Evolutionary conservation across 2,888 invertebrate species (phyloP), one percentile per base, ranked within the genome.

Genomic region (Sinodicranocentrus sp.): DNA sequence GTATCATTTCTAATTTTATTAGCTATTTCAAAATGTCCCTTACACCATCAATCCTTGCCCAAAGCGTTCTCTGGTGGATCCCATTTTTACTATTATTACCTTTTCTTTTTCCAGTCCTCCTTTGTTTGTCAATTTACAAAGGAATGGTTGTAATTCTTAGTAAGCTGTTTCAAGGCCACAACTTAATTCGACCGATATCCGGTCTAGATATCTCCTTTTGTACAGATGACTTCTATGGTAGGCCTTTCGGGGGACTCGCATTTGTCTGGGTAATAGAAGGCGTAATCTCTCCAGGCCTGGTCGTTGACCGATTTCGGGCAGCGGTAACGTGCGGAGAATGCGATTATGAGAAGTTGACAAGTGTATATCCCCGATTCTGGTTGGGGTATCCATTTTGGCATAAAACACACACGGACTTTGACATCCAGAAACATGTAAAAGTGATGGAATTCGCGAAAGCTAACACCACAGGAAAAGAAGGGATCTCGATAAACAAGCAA

Each of bases 381-480:
- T 15, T 76, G 75, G 65, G 75, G 1, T 65, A 65, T 28, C 75
- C 65, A 10, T 76, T 63, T 25, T 76, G 75, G 75, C 33, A 26
- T 48, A 75, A 75, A 17, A 23, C 75, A 25, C 17, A 75, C 10
- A 61, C 26, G 33, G 48, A 76, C 5, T 76, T 75, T 44, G 25
- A 48, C 43, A 44, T 75, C 2, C 2, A 17, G 17, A 63, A 75
- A 17, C 75, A 75, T 44, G 17, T 75, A 1, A 76, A 76, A 76
- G 19, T 72, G 2, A 25, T 52, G 26, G 13, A 48, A 17, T 10
- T 33, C 19, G 28, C 19, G n/a, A 2, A 33, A 23, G 5, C 19
- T 19, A 25, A 52, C 6, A 39, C 13, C 6, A 8, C 6, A 13
- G 39, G 39, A 39, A 48, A 48, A 5, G n/a, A 48, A 33, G 57